Base-by-base conservation (phyloP, 2,113 vertebrate species). In the Hippocampus comes region DNA sequence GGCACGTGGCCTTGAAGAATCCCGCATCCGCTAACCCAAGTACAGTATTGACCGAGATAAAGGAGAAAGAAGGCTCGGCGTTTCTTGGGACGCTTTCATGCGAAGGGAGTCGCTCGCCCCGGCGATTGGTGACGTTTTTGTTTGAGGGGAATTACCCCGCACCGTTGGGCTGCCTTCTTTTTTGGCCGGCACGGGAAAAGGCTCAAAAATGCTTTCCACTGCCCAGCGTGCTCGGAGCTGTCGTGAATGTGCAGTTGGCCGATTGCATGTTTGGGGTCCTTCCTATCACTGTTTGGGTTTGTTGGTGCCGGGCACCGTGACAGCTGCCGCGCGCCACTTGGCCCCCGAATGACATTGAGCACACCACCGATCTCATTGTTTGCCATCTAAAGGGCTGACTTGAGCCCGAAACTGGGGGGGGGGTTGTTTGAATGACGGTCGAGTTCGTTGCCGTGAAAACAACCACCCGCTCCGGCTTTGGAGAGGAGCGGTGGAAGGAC, bases 271-370 rank as follows among this genome's bases (percentile, higher is more conserved):
- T 68, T 68, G 67, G 67, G 27, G 27, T 55, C 12, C 51, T 55
- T 68, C 20, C 20, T 68, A 68, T 38, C 67, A 55, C 55, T 68
- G 48, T 68, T 68, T 68, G 66, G 66, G 49, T 53, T 53, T 68
- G 18, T 53, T 2, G 20, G 5, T 14, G 27, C 53, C 66, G 53
- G 46, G 23, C 25, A 38, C 18, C 53, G 34, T 38, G 53, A 68
- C 14, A 68, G 18, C 25, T 21, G 30, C 8, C 11, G 18, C 48
- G 25, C 48, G 20, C 46, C 8, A 49, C 25, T 34, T 11, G 9
- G n/a, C 66, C 66, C 34, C 49, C 12, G 21, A n/a, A 55, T 55
- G 30, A 68, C 48, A 68, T 55, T 68, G 12, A 38, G 25, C 20
- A 68, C 51, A 38, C 38, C 27, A n/a, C 23, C 41, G 4, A 55